These are phyloP conservation scores for Botia kubotai DNA, from an alignment of 2,797 vertebrate genomes.

Conservation along the genomic window DNA sequence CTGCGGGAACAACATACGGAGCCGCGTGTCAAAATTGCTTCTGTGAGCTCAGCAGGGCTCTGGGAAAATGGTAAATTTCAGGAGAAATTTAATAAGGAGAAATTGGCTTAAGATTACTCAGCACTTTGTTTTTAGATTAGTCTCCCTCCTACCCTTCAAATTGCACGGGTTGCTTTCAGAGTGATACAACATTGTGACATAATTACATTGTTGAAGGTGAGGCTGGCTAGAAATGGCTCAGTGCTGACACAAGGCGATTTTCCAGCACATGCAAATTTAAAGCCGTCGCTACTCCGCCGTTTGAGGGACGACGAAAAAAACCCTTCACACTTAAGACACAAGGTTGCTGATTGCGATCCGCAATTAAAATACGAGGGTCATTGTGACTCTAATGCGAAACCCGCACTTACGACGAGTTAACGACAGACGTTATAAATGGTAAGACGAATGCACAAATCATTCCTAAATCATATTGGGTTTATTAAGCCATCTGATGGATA, in stretches of 20 bases:
- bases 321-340: conserved; percentile 34
- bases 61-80: conserved; percentile 73
- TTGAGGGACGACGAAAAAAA: conserved; percentile 49
- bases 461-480: conserved; percentile 30
- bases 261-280: conserved; percentile 64
- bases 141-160: conserved; percentile 66
- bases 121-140: conserved; percentile 81
- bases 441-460: conserved; percentile 15
- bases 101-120: conserved; percentile 86
- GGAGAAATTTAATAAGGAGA: conserved; percentile 87
- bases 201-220: conserved; percentile 65
- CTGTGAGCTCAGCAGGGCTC: conserved; percentile 60
- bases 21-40: conserved; percentile 50
- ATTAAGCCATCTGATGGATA: conserved; percentile 37
- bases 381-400: conserved; percentile 38
- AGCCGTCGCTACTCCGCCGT: conserved; percentile 50
- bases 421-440: conserved; percentile 5
- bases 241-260: conserved; percentile 66
- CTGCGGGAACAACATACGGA: conserved; percentile 39
- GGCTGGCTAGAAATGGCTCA: conserved; percentile 58
- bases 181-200: conserved; percentile 66
- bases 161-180: conserved; percentile 64
- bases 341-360: conserved; percentile 50
- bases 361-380: conserved; percentile 51
- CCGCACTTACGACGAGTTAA: background rate